Percentiles rank a stretch among this genome's conserved stretches.
phyloP scores from a whole-genome alignment of 2,113 vertebrate species.

The Pongo pygmaeus region DNA sequence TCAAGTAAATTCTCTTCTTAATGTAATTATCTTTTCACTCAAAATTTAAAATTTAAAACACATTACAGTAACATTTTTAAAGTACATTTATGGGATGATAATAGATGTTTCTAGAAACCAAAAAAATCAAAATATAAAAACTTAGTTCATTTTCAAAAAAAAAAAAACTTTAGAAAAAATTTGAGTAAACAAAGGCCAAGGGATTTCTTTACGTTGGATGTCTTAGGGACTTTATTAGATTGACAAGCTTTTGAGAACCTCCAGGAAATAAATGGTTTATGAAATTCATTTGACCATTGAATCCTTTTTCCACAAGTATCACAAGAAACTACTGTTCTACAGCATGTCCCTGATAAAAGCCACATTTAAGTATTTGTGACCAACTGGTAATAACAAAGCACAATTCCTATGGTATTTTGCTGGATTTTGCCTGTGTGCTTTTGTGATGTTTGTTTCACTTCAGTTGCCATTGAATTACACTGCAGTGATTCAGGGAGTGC shows the following conservation, averaged over 20 bases:
- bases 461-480: not conserved
- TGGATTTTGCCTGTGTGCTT: not conserved
- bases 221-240: not conserved
- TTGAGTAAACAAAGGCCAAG: not conserved
- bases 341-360: not conserved
- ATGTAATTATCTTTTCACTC: not conserved
- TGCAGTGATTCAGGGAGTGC: not conserved
- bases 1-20: constrained; percentile 6
- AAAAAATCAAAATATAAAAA: constrained; percentile 30
- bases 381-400: not conserved
- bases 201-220: not conserved
- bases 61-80: constrained; percentile 18
- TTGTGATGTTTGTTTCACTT: not conserved
- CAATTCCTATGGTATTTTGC: not conserved
- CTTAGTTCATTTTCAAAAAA: not conserved
- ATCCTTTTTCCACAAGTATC: not conserved
- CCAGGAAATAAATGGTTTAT: not conserved
- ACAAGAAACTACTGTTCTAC: not conserved
- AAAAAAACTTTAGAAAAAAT: constrained; percentile 6
- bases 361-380: not conserved
- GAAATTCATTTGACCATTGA: not conserved
- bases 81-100: not conserved
- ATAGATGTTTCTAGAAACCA: constrained; percentile 40
- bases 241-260: not conserved
- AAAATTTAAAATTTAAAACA: constrained; percentile 8